phyloP scores from a whole-genome alignment of 2,888 invertebrate genomes.

The Resseliella maxima region DNA sequence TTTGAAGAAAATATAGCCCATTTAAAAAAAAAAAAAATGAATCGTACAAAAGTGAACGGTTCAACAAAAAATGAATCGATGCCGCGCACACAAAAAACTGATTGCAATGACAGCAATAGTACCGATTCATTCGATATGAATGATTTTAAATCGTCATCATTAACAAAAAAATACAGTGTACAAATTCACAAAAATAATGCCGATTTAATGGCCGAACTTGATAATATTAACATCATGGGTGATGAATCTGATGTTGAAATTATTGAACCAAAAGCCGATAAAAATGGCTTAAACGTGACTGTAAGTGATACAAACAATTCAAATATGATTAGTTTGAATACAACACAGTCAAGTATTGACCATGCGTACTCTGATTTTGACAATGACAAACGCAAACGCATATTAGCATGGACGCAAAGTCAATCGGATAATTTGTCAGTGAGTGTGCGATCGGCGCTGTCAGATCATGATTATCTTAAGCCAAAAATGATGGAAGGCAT shows the following conservation, averaged over 20 bases:
- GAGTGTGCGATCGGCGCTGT: neutral
- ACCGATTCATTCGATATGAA: constrained; percentile 7
- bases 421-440: constrained; percentile 52
- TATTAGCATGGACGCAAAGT: constrained; percentile 56
- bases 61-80: neutral
- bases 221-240: neutral
- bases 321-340: neutral
- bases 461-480: constrained; percentile 43
- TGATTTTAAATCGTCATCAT: neutral
- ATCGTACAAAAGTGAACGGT: neutral
- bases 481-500: neutral
- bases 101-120: neutral
- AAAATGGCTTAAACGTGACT: neutral
- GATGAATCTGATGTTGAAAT: constrained; percentile 44
- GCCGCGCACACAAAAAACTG: neutral
- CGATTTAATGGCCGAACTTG: constrained; percentile 3
- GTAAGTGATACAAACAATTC: neutral
- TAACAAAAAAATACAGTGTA: constrained; percentile 31
- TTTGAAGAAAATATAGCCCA: neutral
- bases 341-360: neutral
- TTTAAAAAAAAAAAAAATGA: constrained; percentile 3
- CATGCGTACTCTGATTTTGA: neutral
- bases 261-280: neutral
- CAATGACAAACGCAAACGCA: neutral
- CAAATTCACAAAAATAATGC: constrained; percentile 8